Evolutionary conservation across 2,888 invertebrate species (phyloP).

Genomic region (Pammene aurita): DNA sequence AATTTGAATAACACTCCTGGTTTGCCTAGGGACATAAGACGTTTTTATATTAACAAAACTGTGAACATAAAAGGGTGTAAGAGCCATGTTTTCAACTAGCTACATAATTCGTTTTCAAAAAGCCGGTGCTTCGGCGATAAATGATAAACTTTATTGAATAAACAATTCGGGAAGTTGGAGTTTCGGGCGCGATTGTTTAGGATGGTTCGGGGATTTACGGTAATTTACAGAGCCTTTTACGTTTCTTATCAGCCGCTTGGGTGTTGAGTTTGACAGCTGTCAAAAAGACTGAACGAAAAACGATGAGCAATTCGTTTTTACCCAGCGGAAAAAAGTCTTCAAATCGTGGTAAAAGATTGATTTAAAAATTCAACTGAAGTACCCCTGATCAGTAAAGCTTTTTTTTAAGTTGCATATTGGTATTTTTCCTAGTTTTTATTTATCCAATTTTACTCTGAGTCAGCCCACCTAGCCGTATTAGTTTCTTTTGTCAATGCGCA

Average conservation of each 20-base stretch:
- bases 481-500: too few relatives aligned
- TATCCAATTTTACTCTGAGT: too few relatives aligned
- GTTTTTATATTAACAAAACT: constrained; percentile 1
- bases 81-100: neutral
- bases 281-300: neutral
- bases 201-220: constrained; percentile 6
- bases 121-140: constrained; percentile 37
- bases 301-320: neutral
- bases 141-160: constrained; percentile 47
- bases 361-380: too few relatives aligned
- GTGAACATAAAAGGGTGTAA: neutral
- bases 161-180: constrained; percentile 41
- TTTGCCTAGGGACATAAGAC: neutral
- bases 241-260: neutral
- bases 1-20: neutral
- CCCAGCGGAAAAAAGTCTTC: neutral
- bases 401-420: too few relatives aligned
- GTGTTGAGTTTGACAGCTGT: neutral
- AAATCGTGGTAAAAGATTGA: neutral
- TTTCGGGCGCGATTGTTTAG: constrained; percentile 21
- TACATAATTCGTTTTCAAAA: neutral
- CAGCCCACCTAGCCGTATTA: too few relatives aligned
- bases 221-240: neutral
- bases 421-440: too few relatives aligned
- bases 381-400: too few relatives aligned